phyloP scores from a whole-genome alignment of 2,797 vertebrate genomes.

The Ctenochaetus hawaiiensis region DNA sequence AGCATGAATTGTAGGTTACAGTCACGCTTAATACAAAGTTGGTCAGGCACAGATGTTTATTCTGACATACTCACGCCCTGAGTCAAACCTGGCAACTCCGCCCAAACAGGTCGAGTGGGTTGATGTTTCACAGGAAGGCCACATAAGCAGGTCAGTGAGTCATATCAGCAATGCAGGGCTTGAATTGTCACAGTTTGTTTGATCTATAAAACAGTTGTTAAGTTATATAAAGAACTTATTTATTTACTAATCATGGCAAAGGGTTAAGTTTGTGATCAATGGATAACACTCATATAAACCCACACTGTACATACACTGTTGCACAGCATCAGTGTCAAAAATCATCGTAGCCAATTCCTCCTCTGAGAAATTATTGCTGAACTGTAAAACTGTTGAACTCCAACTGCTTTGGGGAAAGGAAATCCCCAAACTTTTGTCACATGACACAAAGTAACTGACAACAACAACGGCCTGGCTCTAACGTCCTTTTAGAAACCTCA shows the following conservation, averaged over 20 bases:
- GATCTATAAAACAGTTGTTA: not conserved
- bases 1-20: constrained; percentile 57
- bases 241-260: not conserved
- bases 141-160: not conserved
- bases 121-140: not conserved
- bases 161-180: not conserved
- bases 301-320: not conserved
- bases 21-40: constrained; percentile 37
- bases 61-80: constrained; percentile 23
- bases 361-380: not conserved
- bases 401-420: no score
- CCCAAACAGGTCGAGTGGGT: constrained; percentile 43
- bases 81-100: constrained; percentile 29
- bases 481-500: constrained; percentile 27
- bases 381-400: not conserved
- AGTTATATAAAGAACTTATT: not conserved
- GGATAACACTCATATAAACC: not conserved
- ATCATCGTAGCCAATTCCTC: not conserved
- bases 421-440: not conserved
- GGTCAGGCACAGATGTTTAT: constrained; percentile 24
- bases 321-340: not conserved
- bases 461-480: not conserved
- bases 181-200: not conserved
- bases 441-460: constrained; percentile 3
- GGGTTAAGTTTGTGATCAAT: not conserved